Evolutionary conservation across 1,140 invertebrate genomes (phyloP), one percentile per base, ranked within the genome.

Genomic region (Trissolcus basalis): DNA sequence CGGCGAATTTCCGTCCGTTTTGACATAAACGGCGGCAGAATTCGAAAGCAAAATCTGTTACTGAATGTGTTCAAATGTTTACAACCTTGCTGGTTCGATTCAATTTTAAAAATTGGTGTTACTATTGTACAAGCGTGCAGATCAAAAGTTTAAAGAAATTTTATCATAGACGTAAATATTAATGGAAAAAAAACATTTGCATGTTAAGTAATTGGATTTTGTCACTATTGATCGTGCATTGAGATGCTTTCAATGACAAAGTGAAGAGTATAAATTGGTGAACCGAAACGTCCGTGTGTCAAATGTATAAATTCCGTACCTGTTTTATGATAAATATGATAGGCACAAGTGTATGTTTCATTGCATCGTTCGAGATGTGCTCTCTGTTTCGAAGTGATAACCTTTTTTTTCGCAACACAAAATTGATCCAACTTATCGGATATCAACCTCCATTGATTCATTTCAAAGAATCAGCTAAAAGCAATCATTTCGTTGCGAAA

Each of bases 281-380:
- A 39, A 63, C 39, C 35, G 15, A 67, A 74, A 61, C 55, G 58
- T 61, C 63, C 63, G 63, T 54, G 15, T 64, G 53, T 73, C 49
- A 60, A 61, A 74, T 67, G 55, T 67, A 61, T 49, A 27, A 67
- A 35, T 74, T 67, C 43, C 47, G 51, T 63, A 71, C 59, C 68
- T 58, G 45, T 71, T 71, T 69, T 69, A 53, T 45, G 41, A 54
- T 54, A 44, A 33, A 61, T 63, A 56, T 27, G 35, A 56, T 70
- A 56, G 14, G 11, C 35, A 55, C 51, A 15, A 61, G 50, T 35
- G 5, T 50, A 56, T 36, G 51, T 49, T 56, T 70, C 58, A 50
- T 56, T 70, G 67, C 49, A 70, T 61, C 43, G 49, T 55, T 61
- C 50, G 48, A 45, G 50, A 49, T 16, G n/a, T 48, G 44, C 35